Evolutionary conservation across 2,888 invertebrate species (phyloP).

Genomic region (Chaetogeoica ovagalla): DNA sequence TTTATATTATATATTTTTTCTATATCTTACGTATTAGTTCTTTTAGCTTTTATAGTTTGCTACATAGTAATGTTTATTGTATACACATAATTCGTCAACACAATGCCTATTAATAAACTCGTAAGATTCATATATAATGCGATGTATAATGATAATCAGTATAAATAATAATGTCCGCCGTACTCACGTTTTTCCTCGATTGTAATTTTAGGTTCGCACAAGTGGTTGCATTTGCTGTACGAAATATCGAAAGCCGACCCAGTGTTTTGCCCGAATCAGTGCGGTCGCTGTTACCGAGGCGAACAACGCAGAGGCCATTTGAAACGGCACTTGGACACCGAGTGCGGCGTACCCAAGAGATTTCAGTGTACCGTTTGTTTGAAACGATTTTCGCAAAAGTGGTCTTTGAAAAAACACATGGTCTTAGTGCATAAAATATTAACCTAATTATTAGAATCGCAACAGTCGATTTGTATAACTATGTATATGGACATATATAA

Average conservation of each 20-base stretch:
- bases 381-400: conserved; percentile 62
- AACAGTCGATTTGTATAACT: too few species aligned
- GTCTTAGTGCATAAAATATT: conserved; percentile 58
- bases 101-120: too few species aligned
- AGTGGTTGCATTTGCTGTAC: conserved; percentile 41
- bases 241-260: conserved; percentile 43
- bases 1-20: too few species aligned
- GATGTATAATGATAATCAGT: too few species aligned
- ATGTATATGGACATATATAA: too few species aligned
- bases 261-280: conserved; percentile 58
- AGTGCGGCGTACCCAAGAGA: conserved; percentile 58
- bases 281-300: conserved; percentile 71
- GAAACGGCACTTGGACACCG: conserved; percentile 60
- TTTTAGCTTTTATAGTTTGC: too few species aligned
- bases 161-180: not conserved
- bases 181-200: not conserved
- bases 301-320: conserved; percentile 58
- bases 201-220: conserved; percentile 33
- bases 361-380: conserved; percentile 27
- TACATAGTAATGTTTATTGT: too few species aligned
- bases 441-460: too few species aligned
- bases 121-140: too few species aligned
- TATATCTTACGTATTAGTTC: too few species aligned
- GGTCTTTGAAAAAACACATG: conserved; percentile 62
- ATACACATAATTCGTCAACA: too few species aligned